These are phyloP conservation scores for Papilio polyxenes DNA, from an alignment of 1,140 invertebrate genomes.

Conservation along the genomic window DNA sequence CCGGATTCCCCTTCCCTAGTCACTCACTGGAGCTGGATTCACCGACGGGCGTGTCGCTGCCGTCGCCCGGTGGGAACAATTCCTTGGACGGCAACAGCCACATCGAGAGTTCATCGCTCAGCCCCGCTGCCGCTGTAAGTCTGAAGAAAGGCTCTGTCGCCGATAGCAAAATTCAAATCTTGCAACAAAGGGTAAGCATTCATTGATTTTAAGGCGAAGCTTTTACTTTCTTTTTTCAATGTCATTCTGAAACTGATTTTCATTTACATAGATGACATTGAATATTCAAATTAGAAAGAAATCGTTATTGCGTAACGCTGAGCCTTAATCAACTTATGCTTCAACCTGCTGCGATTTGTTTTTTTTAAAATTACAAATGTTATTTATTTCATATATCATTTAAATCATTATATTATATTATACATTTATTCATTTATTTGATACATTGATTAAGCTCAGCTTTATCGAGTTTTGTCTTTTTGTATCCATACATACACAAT, in stretches of 20 bases:
- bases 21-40: slow-evolving; percentile 87
- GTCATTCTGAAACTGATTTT: slow-evolving; percentile 54
- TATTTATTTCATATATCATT: slow-evolving; percentile 42
- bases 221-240: slow-evolving; percentile 67
- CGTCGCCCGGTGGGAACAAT: slow-evolving; percentile 87
- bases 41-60: slow-evolving; percentile 88
- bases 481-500: slow-evolving; percentile 1
- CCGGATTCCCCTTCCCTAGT: slow-evolving; percentile 85
- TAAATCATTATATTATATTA: slow-evolving; percentile 19
- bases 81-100: slow-evolving; percentile 84
- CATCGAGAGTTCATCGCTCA: slow-evolving; percentile 82
- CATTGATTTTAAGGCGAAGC: slow-evolving; percentile 81
- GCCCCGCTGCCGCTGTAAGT: slow-evolving; percentile 84
- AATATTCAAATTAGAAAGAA: slow-evolving; percentile 61
- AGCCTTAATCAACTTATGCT: slow-evolving; percentile 86
- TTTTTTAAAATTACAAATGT: slow-evolving; percentile 42
- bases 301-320: slow-evolving; percentile 69
- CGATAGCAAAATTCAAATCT: slow-evolving; percentile 88
- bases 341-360: slow-evolving; percentile 73
- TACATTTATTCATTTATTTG: slow-evolving; percentile 20
- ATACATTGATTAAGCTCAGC: slow-evolving; percentile 67
- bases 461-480: slow-evolving; percentile 48
- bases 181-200: slow-evolving; percentile 93
- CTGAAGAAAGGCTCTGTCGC: slow-evolving; percentile 80
- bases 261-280: slow-evolving; percentile 57